A percentile compares a stretch with the other conserved stretches of the same genome.
Evolutionary conservation across 2,113 vertebrate species (phyloP).

Genomic region (Halichoeres trimaculatus): DNA sequence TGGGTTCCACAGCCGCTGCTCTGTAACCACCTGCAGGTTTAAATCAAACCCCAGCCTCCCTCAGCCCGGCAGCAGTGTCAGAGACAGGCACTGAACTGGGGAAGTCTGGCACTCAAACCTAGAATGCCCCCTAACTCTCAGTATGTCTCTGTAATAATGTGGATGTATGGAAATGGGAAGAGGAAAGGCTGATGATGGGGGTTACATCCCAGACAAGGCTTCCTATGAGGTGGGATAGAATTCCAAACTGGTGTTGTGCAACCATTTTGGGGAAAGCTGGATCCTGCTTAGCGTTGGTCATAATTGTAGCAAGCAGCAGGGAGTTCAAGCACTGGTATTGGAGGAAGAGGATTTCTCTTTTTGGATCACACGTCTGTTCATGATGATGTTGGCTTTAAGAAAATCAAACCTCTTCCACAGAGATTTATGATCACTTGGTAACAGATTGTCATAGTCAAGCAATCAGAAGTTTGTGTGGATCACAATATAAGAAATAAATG

Average conservation of each 20-base stretch:
- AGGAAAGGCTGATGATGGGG: conserved; percentile 25
- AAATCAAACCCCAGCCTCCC: conserved; percentile 60
- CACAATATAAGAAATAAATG: not conserved
- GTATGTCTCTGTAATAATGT: conserved; percentile 41
- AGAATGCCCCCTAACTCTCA: conserved; percentile 38
- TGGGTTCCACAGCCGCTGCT: conserved; percentile 66
- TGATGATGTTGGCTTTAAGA: conserved; percentile 39
- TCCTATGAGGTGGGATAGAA: conserved; percentile 12
- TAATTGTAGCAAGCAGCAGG: conserved; percentile 71
- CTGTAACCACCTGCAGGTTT: conserved; percentile 73
- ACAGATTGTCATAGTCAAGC: conserved; percentile 31
- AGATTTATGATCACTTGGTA: conserved; percentile 59
- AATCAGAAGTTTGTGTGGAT: conserved; percentile 3
- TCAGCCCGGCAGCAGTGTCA: conserved; percentile 36
- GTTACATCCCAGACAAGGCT: conserved; percentile 46
- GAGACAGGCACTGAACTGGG: conserved; percentile 40
- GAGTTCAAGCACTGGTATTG: conserved; percentile 35
- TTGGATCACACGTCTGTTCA: conserved; percentile 66
- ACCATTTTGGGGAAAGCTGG: conserved; percentile 50
- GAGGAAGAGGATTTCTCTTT: conserved; percentile 49
- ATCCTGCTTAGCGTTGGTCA: conserved; percentile 69
- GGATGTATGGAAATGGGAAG: conserved; percentile 28
- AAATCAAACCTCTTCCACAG: conserved; percentile 33
- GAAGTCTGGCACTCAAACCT: conserved; percentile 41
- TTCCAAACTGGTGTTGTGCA: conserved; percentile 41